Evolutionary conservation across 2,888 invertebrate species (phyloP), one percentile per base, ranked within the genome.

Genomic region (Minunthozetes semirufus): DNA sequence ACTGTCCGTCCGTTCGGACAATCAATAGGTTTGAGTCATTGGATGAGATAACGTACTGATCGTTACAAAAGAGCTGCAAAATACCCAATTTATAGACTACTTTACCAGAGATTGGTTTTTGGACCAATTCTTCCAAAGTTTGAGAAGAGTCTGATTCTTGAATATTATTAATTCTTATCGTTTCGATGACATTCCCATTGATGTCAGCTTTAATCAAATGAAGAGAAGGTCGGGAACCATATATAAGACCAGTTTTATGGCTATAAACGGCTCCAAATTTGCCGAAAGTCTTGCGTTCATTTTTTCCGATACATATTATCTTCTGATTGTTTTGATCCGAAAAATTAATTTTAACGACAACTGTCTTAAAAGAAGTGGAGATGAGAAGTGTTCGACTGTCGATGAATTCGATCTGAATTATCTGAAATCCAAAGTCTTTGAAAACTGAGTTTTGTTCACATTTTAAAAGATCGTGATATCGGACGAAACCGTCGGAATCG

Each of bases 101-200:
- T 68, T 68, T 5, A 68, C 68, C 68, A 22, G 19, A 46, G 33
- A 68, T 68, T 68, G 46, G 19, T 25, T 68, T 68, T n/a, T 29
- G 33, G 8, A 9, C 1, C 5, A 46, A 68, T 4, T 68, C 68
- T 46, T 68, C 19, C 46, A 68, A 46, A 3, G 4, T 42, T 46
- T 68, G 42, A 1, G 68, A 42, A 68, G 42, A 46, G 5, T 22
- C 8, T 19, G 9, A 33, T 8, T 33, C 33, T 33, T 33, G 19
- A 22, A 68, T 68, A 33, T 68, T 68, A 68, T 68, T 68, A 22
- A 68, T 22, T 68, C 68, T n/a, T 8, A 68, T 68, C 2, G 68
- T 68, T 68, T 68, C 68, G 22, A 68, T 46, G 8, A 68, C 68
- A 25, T 46, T 22, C 3, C 68, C 68, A 42, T 42, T 46, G 22